A percentile compares a stretch with the other conserved stretches of the same genome.
These are phyloP conservation scores for Centruroides sculpturatus DNA, from an alignment of 1,140 invertebrate species.

Conservation along the genomic window DNA sequence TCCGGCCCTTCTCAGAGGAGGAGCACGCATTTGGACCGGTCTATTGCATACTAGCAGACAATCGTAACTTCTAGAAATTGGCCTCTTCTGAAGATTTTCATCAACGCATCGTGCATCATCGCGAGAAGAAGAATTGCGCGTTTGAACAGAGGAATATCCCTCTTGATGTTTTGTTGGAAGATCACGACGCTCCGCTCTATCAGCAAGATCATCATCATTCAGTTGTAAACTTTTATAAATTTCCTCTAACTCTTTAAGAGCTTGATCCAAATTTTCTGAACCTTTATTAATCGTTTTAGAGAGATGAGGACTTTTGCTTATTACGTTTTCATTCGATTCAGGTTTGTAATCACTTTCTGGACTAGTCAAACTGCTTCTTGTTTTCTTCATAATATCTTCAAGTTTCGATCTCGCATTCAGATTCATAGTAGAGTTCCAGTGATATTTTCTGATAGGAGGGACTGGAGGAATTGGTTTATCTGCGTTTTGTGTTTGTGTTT, in stretches of 20 bases:
- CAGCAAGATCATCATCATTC: conserved; percentile 62
- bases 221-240: conserved; percentile 62
- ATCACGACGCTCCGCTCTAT: conserved; percentile 57
- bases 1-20: conserved; percentile 26
- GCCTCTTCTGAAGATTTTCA: background rate
- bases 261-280: conserved; percentile 56
- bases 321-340: background rate
- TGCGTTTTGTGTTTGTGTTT: no score
- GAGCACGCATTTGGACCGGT: conserved; percentile 20
- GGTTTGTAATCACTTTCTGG: background rate
- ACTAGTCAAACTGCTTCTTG: background rate
- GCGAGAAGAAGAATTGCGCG: conserved; percentile 1
- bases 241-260: conserved; percentile 68
- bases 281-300: background rate
- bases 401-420: background rate
- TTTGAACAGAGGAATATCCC: background rate
- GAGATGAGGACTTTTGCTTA: background rate
- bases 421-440: background rate
- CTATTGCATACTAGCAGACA: background rate
- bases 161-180: conserved; percentile 38
- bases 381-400: background rate
- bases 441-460: no score
- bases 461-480: no score
- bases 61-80: conserved; percentile 6
- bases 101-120: conserved; percentile 1